Conservation (phyloP, 2,888 invertebrate species). For the Dryococelus australis region DNA sequence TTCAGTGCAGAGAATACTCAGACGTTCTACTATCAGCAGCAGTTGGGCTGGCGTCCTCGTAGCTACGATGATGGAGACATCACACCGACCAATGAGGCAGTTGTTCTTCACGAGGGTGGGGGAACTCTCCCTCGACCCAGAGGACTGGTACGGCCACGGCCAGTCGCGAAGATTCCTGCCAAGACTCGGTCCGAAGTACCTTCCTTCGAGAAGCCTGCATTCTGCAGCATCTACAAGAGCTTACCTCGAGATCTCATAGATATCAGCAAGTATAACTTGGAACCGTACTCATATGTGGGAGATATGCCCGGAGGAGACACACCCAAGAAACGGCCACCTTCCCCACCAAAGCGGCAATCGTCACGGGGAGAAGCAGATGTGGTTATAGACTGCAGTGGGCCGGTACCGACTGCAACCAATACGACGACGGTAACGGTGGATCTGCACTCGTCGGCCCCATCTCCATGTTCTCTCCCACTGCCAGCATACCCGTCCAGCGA, state of each 20-base stretch:
- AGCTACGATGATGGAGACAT: slow-evolving; percentile 91
- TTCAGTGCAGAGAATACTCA: slow-evolving; percentile 69
- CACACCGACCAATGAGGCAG: slow-evolving; percentile 75
- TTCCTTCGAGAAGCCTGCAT: slow-evolving; percentile 42
- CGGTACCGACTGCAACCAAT: slow-evolving; percentile 54
- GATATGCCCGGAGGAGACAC: slow-evolving; percentile 32
- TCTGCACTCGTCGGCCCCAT: slow-evolving; percentile 48
- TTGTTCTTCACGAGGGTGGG: slow-evolving; percentile 68
- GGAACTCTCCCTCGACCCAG: slow-evolving; percentile 88
- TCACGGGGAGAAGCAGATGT: slow-evolving; percentile 56
- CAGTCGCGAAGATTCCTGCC: slow-evolving; percentile 75
- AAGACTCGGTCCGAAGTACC: slow-evolving; percentile 49
- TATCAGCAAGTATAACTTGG: slow-evolving; percentile 60
- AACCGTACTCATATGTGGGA: slow-evolving; percentile 44
- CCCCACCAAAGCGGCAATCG: slow-evolving; percentile 78
- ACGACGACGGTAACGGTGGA: slow-evolving; percentile 53
- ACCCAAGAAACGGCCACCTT: slow-evolving; percentile 75
- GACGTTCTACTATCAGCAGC: slow-evolving; percentile 63
- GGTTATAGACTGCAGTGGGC: slow-evolving; percentile 59
- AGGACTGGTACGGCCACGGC: slow-evolving; percentile 80
- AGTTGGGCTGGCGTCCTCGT: slow-evolving; percentile 68
- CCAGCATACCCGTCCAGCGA: slow-evolving; percentile 73
- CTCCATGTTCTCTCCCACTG: slow-evolving; percentile 65
- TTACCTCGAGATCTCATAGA: slow-evolving; percentile 62
- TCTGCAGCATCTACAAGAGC: slow-evolving; percentile 61